Base-by-base conservation (phyloP, 2,113 vertebrate species). In the Poecilia latipinna region DNA sequence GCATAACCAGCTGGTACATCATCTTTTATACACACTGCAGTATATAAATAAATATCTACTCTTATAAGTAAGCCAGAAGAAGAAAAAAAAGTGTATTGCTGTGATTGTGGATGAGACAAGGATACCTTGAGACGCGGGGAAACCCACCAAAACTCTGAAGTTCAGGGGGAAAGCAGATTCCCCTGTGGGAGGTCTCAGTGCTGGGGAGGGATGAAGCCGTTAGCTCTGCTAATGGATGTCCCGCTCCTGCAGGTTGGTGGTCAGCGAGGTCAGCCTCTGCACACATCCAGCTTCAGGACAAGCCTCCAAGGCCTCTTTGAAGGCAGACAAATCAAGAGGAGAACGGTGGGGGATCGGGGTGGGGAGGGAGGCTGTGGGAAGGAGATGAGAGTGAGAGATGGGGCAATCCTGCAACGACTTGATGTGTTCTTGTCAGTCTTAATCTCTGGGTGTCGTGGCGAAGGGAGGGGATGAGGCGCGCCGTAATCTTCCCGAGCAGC, bases 341-440 rank as follows among this genome's bases (percentile, higher is more conserved):
- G 66, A 1, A 42, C 5, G 42, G 62, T 33, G 42, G 12, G 70
- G 68, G 8, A 42, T 10, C 39, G 62, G 44, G 42, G 12, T 26
- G 8, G 48, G 84, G 78, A 70, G 84, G 78, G 65, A 80, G 76
- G 70, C 72, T 72, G 39, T 64, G 70, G 70, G 62, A 39, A 73
- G 26, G 26, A 82, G 80, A 85, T 72, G 75, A 85, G 82, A 85
- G 72, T 37, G 62, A 80, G 77, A 82, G 84, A 88, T 85, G 65
- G 51, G 77, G 78, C 84, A 77, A 82, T 88, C 89, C 90, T 81
- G 84, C 70, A 90, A 90, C 85, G 83, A 88, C 89, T 89, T 88
- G 82, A 86, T 82, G 70, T 83, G 80, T 85, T 92, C 88, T 86
- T 91, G 92, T 92, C 87, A 87, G 84, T 92, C 83, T 86, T 91